phyloP scores from a whole-genome alignment of 2,888 invertebrate species.

The Malachius bipustulatus region DNA sequence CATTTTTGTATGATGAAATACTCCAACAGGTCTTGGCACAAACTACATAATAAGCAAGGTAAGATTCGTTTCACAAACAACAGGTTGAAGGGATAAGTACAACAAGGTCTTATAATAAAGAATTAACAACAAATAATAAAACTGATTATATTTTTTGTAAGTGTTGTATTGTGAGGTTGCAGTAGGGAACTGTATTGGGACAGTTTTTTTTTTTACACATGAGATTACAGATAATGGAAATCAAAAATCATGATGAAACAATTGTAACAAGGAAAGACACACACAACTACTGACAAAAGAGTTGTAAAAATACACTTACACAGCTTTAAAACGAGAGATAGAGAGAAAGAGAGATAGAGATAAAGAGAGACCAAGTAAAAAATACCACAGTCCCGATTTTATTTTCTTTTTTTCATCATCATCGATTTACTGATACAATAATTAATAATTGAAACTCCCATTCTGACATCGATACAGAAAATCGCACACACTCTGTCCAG shows the following conservation, averaged over 20 bases:
- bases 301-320: slow-evolving; percentile 35
- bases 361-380: slow-evolving; percentile 25
- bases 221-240: slow-evolving; percentile 29
- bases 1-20: too few relatives aligned
- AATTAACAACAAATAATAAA: slow-evolving; percentile 2
- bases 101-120: too few relatives aligned
- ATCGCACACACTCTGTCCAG: slow-evolving; percentile 29
- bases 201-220: slow-evolving; percentile 25
- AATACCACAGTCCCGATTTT: slow-evolving; percentile 25
- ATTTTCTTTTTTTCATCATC: slow-evolving; percentile 28
- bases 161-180: slow-evolving; percentile 35
- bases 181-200: slow-evolving; percentile 25
- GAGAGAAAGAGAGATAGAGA: too few relatives aligned
- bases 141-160: slow-evolving; percentile 25
- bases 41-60: too few relatives aligned
- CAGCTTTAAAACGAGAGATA: slow-evolving; percentile 28
- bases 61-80: too few relatives aligned
- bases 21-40: too few relatives aligned
- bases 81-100: too few relatives aligned
- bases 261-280: slow-evolving; percentile 33
- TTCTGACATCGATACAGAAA: slow-evolving; percentile 36
- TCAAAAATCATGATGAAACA: slow-evolving; percentile 27
- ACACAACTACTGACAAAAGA: slow-evolving; percentile 36
- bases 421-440: too few relatives aligned
- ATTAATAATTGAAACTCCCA: slow-evolving; percentile 34